Percentiles rank a stretch among this genome's conserved stretches.
Conservation (phyloP, 2,797 vertebrate species). For the Gouania willdenowi region DNA sequence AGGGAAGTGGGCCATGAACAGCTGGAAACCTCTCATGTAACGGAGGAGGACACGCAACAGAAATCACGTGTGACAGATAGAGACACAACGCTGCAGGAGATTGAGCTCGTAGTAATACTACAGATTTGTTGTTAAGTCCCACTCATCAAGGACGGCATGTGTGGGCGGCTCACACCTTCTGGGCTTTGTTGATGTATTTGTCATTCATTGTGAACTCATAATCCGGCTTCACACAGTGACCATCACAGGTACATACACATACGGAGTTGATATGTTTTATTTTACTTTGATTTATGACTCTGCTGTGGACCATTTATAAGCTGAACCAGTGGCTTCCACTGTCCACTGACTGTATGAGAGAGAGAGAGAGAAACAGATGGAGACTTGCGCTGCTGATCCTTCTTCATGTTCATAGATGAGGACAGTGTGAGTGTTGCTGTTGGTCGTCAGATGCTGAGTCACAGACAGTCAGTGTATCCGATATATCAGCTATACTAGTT, state of each 20-base stretch:
- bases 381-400: constrained; percentile 14
- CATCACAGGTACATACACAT: constrained; percentile 16
- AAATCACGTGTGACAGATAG: constrained; percentile 48
- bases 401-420: constrained; percentile 11
- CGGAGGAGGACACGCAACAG: constrained; percentile 18
- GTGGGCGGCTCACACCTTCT: constrained; percentile 16
- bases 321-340: constrained; percentile 6
- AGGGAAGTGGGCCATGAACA: constrained; percentile 53
- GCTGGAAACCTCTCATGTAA: constrained; percentile 36
- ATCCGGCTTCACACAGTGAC: constrained; percentile 14
- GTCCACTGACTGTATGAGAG: constrained; percentile 23
- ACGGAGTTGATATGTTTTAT: constrained; percentile 31
- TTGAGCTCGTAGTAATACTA: constrained; percentile 14
- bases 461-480: too few species aligned
- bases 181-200: constrained; percentile 21
- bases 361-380: constrained; percentile 30
- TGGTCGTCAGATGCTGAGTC: constrained; percentile 27
- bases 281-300: constrained; percentile 53
- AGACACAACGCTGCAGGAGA: constrained; percentile 16
- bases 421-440: constrained; percentile 7
- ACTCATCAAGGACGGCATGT: constrained; percentile 13
- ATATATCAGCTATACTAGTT: constrained; percentile 45
- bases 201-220: constrained; percentile 42
- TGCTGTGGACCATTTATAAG: constrained; percentile 52
- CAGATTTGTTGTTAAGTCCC: constrained; percentile 15